phyloP scores from a whole-genome alignment of 2,113 vertebrate genomes.

The Noctilio leporinus region DNA sequence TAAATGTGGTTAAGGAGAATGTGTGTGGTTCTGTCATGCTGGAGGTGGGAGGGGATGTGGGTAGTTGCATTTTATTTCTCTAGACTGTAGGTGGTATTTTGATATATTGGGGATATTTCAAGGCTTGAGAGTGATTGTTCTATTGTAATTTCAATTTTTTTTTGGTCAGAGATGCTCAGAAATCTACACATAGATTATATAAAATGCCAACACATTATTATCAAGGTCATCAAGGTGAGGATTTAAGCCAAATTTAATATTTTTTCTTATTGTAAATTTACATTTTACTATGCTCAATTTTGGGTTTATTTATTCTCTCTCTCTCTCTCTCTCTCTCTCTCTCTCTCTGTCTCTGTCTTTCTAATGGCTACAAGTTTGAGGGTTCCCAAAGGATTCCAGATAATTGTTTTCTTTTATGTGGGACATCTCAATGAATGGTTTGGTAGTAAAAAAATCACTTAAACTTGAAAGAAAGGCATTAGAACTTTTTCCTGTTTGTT shows the following conservation, averaged over 20 bases:
- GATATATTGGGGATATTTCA: constrained; percentile 47
- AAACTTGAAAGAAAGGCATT: not conserved
- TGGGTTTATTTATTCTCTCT: too few species aligned
- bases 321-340: too few species aligned
- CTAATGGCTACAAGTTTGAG: not conserved
- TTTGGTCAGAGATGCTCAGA: constrained; percentile 18
- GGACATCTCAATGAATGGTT: not conserved
- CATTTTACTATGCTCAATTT: not conserved
- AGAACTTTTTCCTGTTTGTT: not conserved
- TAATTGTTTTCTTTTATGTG: not conserved
- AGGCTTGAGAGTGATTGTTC: constrained; percentile 48
- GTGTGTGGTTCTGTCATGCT: constrained; percentile 43
- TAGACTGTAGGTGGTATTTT: constrained; percentile 49
- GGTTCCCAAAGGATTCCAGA: not conserved
- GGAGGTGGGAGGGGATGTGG: constrained; percentile 38
- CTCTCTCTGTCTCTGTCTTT: too few species aligned
- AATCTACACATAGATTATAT: not conserved
- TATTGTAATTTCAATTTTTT: constrained; percentile 58
- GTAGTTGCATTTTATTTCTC: constrained; percentile 61
- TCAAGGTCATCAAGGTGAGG: not conserved
- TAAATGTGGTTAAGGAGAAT: not conserved
- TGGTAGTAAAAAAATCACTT: not conserved
- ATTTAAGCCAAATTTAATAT: not conserved
- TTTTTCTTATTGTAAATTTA: not conserved
- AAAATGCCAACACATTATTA: not conserved